Base-by-base conservation (phyloP, 2,888 invertebrate genomes). In the Alentia gelatinosa region DNA sequence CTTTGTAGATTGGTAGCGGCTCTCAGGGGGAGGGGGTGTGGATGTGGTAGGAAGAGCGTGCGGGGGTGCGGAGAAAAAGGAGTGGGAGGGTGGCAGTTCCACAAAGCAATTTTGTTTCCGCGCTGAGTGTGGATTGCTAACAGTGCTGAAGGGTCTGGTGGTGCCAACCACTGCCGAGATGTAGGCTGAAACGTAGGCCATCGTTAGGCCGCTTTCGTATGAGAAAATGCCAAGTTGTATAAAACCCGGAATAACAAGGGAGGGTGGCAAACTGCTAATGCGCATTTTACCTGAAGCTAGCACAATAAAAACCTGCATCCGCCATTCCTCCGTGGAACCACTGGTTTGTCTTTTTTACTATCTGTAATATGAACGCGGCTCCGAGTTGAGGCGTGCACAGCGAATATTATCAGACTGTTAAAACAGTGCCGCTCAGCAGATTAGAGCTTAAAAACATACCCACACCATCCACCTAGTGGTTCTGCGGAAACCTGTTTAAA, bases 211-310 rank as follows among this genome's bases (percentile, higher is more conserved):
- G 35, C 79, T 79, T 79, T 37, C 79, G 79, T 39, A 39, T 63
- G 79, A 35, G 79, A 35, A n/a, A 79, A 39, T 79, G 79, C 79
- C 79, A 79, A 79, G n/a, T 79, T 23, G 39, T 39, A 79, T 9
- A 79, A 79, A 79, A 19, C 39, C 35, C 30, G 74, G 74, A 74
- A 26, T 15, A 63, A 9, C n/a, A 9, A 12, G 9, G 63, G 63
- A 12, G 63, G n/a, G 23, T 26, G 63, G 63, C 9, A 12, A 23
- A 79, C 35, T 39, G 15, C 0, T 79, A 79, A 39, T 79, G 39
- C 39, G 23, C 79, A 79, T 79, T 79, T 79, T 79, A 79, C 79
- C 79, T 79, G 79, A 1, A 35, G 37, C 39, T 39, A 12, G 39
- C 68, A 1, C 1, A 19, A 30, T 68, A 12, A 68, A 68, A 68